Conservation (phyloP, 2,113 vertebrate genomes). For the Cyprinodon brontotheroides region DNA sequence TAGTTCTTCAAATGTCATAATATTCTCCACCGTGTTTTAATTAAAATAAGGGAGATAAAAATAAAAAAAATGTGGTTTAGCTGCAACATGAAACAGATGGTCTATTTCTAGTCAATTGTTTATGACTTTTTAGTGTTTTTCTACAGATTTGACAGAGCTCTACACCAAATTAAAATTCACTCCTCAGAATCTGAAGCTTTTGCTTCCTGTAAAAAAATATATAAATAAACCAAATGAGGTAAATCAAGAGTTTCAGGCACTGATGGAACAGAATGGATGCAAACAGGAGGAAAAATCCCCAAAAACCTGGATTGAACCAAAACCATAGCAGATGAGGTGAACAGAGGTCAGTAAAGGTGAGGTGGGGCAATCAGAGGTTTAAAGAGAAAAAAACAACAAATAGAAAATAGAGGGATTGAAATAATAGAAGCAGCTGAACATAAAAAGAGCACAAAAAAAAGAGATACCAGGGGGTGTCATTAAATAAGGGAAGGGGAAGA, state of each 20-base stretch:
- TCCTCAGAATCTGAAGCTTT: constrained; percentile 38
- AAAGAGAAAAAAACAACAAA: not conserved
- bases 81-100: too few relatives aligned
- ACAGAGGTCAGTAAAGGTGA: too few relatives aligned
- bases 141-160: too few relatives aligned
- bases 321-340: not conserved
- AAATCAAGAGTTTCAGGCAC: not conserved
- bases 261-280: not conserved
- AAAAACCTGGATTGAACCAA: not conserved
- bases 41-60: not conserved
- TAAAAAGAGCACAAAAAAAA: not conserved
- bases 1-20: not conserved
- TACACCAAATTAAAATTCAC: too few relatives aligned
- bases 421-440: not conserved
- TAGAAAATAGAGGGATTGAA: not conserved
- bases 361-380: not conserved
- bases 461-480: constrained; percentile 13
- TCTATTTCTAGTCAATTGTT: too few relatives aligned
- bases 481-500: constrained; percentile 39
- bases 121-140: too few relatives aligned
- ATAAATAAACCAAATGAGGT: not conserved
- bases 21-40: not conserved
- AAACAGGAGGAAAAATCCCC: not conserved
- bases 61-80: too few relatives aligned
- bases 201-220: constrained; percentile 42